Evolutionary conservation across 2,797 vertebrate species (phyloP).

Genomic region (Merluccius polli): DNA sequence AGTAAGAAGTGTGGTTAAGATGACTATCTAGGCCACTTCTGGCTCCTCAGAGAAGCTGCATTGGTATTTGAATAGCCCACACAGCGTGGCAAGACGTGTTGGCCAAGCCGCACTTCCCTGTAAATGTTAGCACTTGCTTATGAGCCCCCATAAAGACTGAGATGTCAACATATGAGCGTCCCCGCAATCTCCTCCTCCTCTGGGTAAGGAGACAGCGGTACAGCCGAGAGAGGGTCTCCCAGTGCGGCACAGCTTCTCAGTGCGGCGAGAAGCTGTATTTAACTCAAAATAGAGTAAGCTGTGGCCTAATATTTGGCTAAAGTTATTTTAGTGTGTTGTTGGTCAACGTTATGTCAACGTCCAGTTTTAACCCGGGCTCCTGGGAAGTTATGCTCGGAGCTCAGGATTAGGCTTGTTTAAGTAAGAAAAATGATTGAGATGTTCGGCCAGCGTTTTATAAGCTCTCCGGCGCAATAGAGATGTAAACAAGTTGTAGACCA

Average conservation of each 20-base stretch:
- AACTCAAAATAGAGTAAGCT: conserved; percentile 24
- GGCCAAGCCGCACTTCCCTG: conserved; percentile 62
- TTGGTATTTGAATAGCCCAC: conserved; percentile 45
- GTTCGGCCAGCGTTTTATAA: no score
- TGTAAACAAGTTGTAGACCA: background rate
- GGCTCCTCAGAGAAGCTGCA: conserved; percentile 20
- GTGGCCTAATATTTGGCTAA: background rate
- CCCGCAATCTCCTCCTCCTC: conserved; percentile 42
- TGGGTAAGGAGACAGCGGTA: conserved; percentile 3
- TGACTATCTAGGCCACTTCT: background rate
- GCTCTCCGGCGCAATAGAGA: no score
- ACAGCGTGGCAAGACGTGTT: conserved; percentile 53
- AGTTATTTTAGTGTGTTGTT: no score
- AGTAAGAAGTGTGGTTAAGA: no score
- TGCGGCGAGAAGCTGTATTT: conserved; percentile 62
- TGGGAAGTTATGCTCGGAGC: conserved; percentile 3
- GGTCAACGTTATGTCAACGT: no score
- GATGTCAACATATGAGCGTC: conserved; percentile 74
- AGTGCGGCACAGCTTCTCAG: no score
- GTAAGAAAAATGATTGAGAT: background rate
- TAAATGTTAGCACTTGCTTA: conserved; percentile 75
- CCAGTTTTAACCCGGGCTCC: background rate
- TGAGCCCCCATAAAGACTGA: conserved; percentile 63
- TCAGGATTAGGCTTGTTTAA: no score
- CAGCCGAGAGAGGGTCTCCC: conserved; percentile 28